These are phyloP conservation scores for Tenthredo scrophulariae DNA, from an alignment of 2,888 invertebrate genomes.

Conservation along the genomic window DNA sequence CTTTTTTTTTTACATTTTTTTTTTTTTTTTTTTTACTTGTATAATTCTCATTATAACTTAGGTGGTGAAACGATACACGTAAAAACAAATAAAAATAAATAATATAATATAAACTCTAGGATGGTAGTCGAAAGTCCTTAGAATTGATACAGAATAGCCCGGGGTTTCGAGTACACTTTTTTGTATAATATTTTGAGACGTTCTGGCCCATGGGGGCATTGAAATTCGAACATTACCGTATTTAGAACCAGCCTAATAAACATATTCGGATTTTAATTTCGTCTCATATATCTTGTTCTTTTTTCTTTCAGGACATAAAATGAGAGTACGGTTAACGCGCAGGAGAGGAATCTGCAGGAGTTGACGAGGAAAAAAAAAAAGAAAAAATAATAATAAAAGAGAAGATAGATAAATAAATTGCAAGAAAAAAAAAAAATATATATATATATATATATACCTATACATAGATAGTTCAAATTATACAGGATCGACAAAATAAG, in stretches of 20 bases:
- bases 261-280: neutral
- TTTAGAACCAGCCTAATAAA: neutral
- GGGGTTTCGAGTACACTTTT: no score
- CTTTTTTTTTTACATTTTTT: neutral
- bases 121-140: no score
- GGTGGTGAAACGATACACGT: neutral
- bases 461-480: neutral
- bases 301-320: slow-evolving; percentile 60
- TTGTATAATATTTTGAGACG: no score
- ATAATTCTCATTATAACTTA: neutral
- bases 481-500: no score
- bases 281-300: neutral
- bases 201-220: no score
- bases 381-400: slow-evolving; percentile 13
- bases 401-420: neutral
- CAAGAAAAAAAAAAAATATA: neutral
- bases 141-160: no score
- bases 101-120: neutral
- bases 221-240: no score
- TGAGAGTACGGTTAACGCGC: slow-evolving; percentile 57
- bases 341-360: slow-evolving; percentile 51
- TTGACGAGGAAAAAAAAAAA: slow-evolving; percentile 59
- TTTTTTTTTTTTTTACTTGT: no score
- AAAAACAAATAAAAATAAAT: neutral
- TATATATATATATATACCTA: no score